Percentiles rank a stretch among this genome's conserved stretches.
Evolutionary conservation across 2,888 invertebrate genomes (phyloP).

Genomic region (Thumatha senex): DNA sequence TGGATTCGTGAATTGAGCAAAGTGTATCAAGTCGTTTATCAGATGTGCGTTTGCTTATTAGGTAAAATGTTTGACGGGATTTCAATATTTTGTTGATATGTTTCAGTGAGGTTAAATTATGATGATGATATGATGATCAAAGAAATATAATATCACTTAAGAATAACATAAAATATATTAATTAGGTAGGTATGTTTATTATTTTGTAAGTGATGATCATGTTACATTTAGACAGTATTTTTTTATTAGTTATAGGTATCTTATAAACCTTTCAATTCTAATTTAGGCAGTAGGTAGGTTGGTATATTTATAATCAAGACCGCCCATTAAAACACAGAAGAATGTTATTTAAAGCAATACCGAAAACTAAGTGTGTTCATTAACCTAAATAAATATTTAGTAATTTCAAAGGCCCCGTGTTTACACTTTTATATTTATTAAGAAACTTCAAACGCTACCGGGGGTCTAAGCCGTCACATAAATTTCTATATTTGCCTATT

Average conservation of each 20-base stretch:
- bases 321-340: background rate
- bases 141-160: too few species aligned
- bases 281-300: too few species aligned
- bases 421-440: constrained; percentile 1
- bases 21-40: constrained; percentile 44
- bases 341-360: background rate
- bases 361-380: constrained; percentile 5
- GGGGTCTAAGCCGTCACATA: constrained; percentile 34
- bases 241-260: too few species aligned
- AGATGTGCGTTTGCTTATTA: constrained; percentile 30
- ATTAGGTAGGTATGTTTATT: too few species aligned
- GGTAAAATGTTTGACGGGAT: constrained; percentile 20
- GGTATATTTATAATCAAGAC: background rate
- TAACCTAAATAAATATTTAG: constrained; percentile 14
- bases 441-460: constrained; percentile 16
- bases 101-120: background rate
- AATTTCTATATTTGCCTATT: constrained; percentile 24
- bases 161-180: too few species aligned
- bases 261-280: too few species aligned
- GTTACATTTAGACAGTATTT: too few species aligned
- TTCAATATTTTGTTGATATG: constrained; percentile 13
- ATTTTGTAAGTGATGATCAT: too few species aligned
- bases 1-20: constrained; percentile 42
- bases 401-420: constrained; percentile 8
- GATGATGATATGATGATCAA: background rate